Evolutionary conservation across 2,113 vertebrate species (phyloP).

Genomic region (Daboia siamensis): DNA sequence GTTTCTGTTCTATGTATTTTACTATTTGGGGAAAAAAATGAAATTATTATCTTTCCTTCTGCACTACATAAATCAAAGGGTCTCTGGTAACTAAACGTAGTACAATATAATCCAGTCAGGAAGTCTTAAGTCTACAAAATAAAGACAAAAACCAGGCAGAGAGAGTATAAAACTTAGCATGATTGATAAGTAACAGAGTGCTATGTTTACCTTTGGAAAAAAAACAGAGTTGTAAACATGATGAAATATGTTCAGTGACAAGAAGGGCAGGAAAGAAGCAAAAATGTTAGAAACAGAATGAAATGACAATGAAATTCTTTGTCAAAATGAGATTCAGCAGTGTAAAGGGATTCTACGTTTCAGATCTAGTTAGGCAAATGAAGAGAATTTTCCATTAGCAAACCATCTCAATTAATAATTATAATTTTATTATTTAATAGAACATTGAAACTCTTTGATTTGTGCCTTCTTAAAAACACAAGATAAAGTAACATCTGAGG

Average conservation of each 20-base stretch:
- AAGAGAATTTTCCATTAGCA: background rate
- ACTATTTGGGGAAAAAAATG: background rate
- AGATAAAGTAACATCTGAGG: background rate
- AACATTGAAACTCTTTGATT: background rate
- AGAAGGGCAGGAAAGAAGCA: slow-evolving; percentile 54
- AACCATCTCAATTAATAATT: background rate
- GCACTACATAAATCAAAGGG: slow-evolving; percentile 25
- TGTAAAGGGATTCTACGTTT: background rate
- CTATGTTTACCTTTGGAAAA: slow-evolving; percentile 60
- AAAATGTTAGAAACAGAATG: slow-evolving; percentile 44
- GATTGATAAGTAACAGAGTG: slow-evolving; percentile 66
- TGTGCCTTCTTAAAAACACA: background rate
- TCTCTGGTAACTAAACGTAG: slow-evolving; percentile 14
- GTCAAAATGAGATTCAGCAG: slow-evolving; percentile 34
- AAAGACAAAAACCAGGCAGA: slow-evolving; percentile 59
- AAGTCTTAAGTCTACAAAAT: slow-evolving; percentile 49
- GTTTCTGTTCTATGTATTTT: slow-evolving; percentile 14
- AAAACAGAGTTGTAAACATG: slow-evolving; percentile 57
- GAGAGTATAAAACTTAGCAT: slow-evolving; percentile 47
- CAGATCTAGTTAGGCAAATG: background rate
- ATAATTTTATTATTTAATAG: background rate
- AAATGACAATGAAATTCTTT: slow-evolving; percentile 32
- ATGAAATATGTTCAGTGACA: slow-evolving; percentile 51
- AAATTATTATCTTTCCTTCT: background rate
- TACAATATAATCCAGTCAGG: slow-evolving; percentile 32